Conservation (phyloP, 2,113 vertebrate genomes). For the Dendropsophus ebraccatus region DNA sequence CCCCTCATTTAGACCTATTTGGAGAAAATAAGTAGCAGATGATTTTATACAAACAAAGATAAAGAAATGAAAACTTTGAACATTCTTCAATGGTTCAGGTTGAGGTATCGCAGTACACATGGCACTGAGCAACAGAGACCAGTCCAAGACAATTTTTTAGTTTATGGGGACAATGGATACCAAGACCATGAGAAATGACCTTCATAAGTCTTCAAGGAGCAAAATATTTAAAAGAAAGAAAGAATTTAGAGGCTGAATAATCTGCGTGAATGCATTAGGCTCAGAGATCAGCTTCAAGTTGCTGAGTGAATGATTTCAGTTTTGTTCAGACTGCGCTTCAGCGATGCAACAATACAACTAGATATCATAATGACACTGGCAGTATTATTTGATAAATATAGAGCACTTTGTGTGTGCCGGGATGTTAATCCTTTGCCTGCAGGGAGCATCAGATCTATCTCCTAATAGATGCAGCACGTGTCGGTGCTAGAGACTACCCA, state of each 20-base stretch:
- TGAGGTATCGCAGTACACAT: not conserved
- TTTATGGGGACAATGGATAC: not conserved
- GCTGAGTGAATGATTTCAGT: conserved; percentile 19
- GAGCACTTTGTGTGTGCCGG: conserved; percentile 41
- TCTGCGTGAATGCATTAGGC: not conserved
- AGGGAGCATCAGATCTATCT: conserved; percentile 36
- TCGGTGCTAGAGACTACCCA: conserved; percentile 3
- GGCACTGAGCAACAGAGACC: not conserved
- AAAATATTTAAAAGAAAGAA: not conserved
- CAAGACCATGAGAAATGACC: not conserved
- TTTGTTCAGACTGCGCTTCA: not conserved
- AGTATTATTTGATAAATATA: conserved; percentile 52
- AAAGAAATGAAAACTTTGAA: no score
- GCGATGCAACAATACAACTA: not conserved
- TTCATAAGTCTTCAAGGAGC: not conserved
- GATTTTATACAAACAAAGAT: no score
- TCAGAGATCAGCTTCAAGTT: not conserved
- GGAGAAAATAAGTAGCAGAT: no score
- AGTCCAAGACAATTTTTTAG: not conserved
- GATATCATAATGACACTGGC: conserved; percentile 28
- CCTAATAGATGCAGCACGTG: conserved; percentile 21
- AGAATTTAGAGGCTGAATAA: not conserved
- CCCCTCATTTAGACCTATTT: no score
- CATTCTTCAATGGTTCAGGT: no score
- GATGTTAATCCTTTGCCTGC: conserved; percentile 41